Base-by-base conservation (phyloP, 2,113 vertebrate species). In the Cyprinodon tularosa region DNA sequence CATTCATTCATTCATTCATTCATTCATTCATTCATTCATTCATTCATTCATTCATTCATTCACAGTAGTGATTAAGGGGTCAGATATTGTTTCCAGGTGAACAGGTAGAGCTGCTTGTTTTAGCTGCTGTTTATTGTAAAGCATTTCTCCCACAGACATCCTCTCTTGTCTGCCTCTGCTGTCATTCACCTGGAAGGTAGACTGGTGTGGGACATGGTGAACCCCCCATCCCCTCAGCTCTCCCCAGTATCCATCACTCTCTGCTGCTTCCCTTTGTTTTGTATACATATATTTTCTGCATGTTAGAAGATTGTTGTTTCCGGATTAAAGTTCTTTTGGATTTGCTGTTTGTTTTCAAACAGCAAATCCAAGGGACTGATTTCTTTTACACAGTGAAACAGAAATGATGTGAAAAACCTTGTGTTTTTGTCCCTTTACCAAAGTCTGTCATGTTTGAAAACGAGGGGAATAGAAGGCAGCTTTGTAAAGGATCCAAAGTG, bases 401-500 rank as follows among this genome's bases (percentile, higher is more conserved):
- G 20, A 57, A n/a, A 20, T 20, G 20, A 20, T n/a, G 20, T 57
- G 10, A 57, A 57, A 57, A 57, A n/a, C n/a, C 20, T 20, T 6
- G 20, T 2, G 9, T n/a, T 47, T 0, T 68, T 11, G 40, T 39
- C 63, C 59, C 48, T 65, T n/a, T 17, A 44, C 62, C 45, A 22
- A 40, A 79, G 57, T 66, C 68, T 44, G 71, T 60, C 66, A 64
- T 29, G 39, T 78, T 76, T 76, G 63, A 36, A 11, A 72, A 74
- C 8, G 7, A 57, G 7, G 20, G 17, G 17, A 57, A 29, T 29
- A 8, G 15, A 57, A 57, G 20, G 20, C 50, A 8, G 50, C 50
- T n/a, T 48, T 38, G 57, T 80, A 48, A 81, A 62, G 62, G 81
- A 65, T 75, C 62, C 80, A 75, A 68, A 79, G 69, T 40, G 36